A percentile compares a stretch with the other conserved stretches of the same genome.
Conservation (phyloP, 2,888 invertebrate species). For the Hydroisotoma schaefferi region DNA sequence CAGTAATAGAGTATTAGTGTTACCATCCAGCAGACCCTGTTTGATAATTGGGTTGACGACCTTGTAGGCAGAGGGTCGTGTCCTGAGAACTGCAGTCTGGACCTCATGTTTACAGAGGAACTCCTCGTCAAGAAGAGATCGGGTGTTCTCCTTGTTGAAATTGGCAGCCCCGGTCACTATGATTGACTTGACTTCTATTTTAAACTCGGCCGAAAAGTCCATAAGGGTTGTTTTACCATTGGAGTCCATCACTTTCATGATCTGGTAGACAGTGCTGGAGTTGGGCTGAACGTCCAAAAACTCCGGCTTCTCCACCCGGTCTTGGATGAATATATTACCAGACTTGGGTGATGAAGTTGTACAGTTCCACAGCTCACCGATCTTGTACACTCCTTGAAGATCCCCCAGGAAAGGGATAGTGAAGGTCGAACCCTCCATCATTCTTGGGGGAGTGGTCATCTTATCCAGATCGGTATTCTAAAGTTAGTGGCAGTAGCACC, state of each 20-base stretch:
- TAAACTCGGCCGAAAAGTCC: background rate
- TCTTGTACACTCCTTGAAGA: background rate
- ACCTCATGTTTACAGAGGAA: slow-evolving; percentile 3
- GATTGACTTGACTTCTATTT: background rate
- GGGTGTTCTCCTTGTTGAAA: slow-evolving; percentile 2
- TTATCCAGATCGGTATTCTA: too few species aligned
- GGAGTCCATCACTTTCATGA: background rate
- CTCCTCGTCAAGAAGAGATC: slow-evolving; percentile 1
- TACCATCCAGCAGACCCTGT: background rate
- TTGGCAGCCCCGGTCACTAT: background rate
- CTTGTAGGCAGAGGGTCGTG: background rate
- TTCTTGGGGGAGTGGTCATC: background rate
- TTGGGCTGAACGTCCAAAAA: slow-evolving; percentile 6
- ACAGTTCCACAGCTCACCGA: background rate
- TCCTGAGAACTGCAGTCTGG: slow-evolving; percentile 3
- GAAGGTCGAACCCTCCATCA: background rate
- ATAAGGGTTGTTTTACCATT: background rate
- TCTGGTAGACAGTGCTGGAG: background rate
- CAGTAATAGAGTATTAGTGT: background rate
- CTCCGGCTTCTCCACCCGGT: background rate
- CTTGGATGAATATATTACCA: too few species aligned
- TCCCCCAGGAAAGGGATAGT: background rate
- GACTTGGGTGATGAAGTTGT: background rate
- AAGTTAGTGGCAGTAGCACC: too few species aligned
- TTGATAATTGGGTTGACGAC: background rate